A percentile compares a stretch with the other conserved stretches of the same genome.
phyloP scores from a whole-genome alignment of 1,140 invertebrate species.

The Idris sp. region DNA sequence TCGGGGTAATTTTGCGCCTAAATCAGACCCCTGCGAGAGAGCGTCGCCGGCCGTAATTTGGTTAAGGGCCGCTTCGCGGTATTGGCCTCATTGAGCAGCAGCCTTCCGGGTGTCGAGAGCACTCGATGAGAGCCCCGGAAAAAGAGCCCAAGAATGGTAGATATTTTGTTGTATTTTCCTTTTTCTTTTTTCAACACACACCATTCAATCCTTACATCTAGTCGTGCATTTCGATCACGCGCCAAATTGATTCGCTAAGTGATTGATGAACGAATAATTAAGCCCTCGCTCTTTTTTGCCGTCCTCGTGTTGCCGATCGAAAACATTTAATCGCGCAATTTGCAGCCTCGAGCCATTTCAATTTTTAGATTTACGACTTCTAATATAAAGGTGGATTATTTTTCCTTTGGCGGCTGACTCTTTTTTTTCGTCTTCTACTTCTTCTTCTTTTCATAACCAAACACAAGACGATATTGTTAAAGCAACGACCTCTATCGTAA shows the following conservation, averaged over 20 bases:
- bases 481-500: no score
- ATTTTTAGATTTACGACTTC: slow-evolving; percentile 1
- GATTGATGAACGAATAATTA: slow-evolving; percentile 42
- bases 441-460: no score
- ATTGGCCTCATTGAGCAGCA: slow-evolving; percentile 73
- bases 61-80: slow-evolving; percentile 73
- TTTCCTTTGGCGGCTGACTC: no score
- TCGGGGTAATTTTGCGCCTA: slow-evolving; percentile 77
- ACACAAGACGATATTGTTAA: no score
- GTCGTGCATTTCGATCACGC: slow-evolving; percentile 39
- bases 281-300: slow-evolving; percentile 13
- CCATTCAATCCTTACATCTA: slow-evolving; percentile 9
- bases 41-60: slow-evolving; percentile 66
- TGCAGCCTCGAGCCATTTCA: background rate
- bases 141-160: slow-evolving; percentile 15
- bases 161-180: background rate
- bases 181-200: slow-evolving; percentile 1
- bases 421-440: no score
- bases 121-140: slow-evolving; percentile 25
- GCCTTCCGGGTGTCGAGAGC: slow-evolving; percentile 65
- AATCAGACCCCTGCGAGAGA: slow-evolving; percentile 70
- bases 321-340: background rate
- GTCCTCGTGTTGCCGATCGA: background rate
- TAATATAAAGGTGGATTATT: background rate
- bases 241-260: slow-evolving; percentile 34